Evolutionary conservation across 2,113 vertebrate species (phyloP), one percentile per base, ranked within the genome.

Genomic region (Lycocorax pyrrhopterus): DNA sequence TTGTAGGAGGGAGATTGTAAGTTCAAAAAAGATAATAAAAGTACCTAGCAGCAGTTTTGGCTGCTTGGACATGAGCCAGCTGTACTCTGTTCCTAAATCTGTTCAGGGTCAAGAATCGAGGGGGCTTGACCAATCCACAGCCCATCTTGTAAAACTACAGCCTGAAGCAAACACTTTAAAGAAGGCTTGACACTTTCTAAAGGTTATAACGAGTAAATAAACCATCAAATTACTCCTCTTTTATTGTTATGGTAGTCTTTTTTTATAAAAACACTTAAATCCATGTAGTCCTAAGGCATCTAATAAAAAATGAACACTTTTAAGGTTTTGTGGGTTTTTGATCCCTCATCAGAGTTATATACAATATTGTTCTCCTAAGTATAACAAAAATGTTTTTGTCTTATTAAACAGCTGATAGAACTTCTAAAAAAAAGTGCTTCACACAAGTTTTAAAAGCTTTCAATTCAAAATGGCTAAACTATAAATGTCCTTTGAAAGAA

Each of bases 161-260:
- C 99, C 99, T 98, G 97, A 95, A 98, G 99, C 98, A 98, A 98
- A 97, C 98, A 97, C 97, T 98, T 99, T 97, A 95, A 98, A 98
- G 96, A 97, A 97, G 93, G 94, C 96, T 96, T 98, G 97, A 98
- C 98, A 98, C 98, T 98, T 98, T 98, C 94, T 98, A 99, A 99
- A 99, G 98, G 98, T 98, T 99, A 99, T 96, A 98, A 98, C 93
- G 97, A 98, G 98, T 98, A 98, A 98, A 98, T 98, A 98, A 98
- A 98, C 98, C 98, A 99, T 98, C 98, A 98, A 98, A 98, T 97
- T 97, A 98, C 98, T 98, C 98, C 96, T 98, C 97, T 98, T 99
- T 99, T 99, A 99, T 98, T 99, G 98, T 98, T 98, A 98, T 98
- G 90, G 96, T 98, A 95, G 90, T 97, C 95, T 98, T 98, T 89